Conservation (phyloP, 2,113 vertebrate species). For the Mastomys natalensis region DNA sequence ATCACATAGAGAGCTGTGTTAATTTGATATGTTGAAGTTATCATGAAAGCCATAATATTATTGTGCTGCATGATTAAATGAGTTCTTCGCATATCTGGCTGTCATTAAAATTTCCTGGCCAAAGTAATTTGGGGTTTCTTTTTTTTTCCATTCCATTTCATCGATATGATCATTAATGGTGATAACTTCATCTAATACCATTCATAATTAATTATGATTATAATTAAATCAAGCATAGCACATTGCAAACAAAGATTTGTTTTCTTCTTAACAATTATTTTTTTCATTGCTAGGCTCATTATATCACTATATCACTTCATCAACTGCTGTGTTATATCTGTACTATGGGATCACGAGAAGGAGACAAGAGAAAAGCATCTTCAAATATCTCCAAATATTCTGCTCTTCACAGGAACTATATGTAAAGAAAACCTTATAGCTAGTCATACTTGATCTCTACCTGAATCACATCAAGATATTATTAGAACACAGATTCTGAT, state of each 20-base stretch:
- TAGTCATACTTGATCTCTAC: neutral
- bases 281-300: neutral
- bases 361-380: neutral
- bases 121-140: neutral
- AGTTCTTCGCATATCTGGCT: neutral
- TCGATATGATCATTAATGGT: neutral
- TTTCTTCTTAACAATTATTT: neutral
- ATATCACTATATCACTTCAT: neutral
- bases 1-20: conserved; percentile 13
- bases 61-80: conserved; percentile 25
- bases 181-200: neutral
- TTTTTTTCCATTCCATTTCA: conserved; percentile 4
- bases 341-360: neutral
- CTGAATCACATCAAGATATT: neutral
- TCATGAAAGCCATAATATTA: conserved; percentile 25
- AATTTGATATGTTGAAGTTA: conserved; percentile 28
- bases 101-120: conserved; percentile 27
- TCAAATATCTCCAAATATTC: neutral
- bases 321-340: neutral
- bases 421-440: neutral
- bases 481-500: neutral
- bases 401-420: neutral
- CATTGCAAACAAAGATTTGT: conserved; percentile 1
- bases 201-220: conserved; percentile 32
- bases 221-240: conserved; percentile 8